phyloP scores from a whole-genome alignment of 2,888 invertebrate species.

The Melikaiella ostensackeni region DNA sequence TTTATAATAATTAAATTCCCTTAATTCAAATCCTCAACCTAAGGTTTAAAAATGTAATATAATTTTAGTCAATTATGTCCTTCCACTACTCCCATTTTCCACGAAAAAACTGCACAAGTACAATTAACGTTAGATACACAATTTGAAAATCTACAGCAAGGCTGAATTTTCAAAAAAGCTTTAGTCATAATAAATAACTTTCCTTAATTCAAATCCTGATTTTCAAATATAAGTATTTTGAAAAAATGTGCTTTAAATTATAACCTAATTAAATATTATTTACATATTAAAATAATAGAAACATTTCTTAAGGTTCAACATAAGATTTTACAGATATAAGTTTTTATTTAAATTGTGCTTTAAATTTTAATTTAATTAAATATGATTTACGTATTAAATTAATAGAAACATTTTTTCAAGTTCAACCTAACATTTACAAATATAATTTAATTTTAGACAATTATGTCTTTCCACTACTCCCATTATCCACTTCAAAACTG shows the following conservation, averaged over 20 bases:
- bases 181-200: too few relatives aligned
- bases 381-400: background rate
- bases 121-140: background rate
- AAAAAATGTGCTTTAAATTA: background rate
- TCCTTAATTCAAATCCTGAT: background rate
- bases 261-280: background rate
- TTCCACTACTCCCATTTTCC: background rate
- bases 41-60: background rate
- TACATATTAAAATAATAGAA: background rate
- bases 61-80: background rate
- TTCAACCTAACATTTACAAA: too few relatives aligned
- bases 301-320: too few relatives aligned
- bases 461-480: too few relatives aligned
- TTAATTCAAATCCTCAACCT: too few relatives aligned
- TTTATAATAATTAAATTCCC: too few relatives aligned
- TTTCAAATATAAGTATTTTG: too few relatives aligned
- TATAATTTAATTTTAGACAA: too few relatives aligned
- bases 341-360: background rate
- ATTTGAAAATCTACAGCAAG: background rate
- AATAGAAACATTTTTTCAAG: too few relatives aligned
- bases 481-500: too few relatives aligned
- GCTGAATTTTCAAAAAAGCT: too few relatives aligned
- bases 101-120: background rate
- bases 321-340: too few relatives aligned
- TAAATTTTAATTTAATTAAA: background rate